phyloP scores from a whole-genome alignment of 2,797 vertebrate genomes.

The Scarus forsteni region DNA sequence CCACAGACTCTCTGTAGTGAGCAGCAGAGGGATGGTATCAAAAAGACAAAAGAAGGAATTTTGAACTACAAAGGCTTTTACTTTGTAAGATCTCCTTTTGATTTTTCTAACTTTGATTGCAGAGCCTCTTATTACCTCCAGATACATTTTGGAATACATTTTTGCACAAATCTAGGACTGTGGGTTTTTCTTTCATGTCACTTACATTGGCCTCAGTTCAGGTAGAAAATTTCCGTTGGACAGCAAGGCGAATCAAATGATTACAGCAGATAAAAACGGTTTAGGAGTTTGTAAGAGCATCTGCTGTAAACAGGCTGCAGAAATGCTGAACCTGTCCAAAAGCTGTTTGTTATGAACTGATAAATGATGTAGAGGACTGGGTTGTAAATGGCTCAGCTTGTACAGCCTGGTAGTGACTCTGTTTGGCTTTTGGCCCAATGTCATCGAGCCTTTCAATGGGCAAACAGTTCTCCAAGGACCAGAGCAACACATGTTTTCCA shows the following conservation, averaged over 20 bases:
- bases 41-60: neutral
- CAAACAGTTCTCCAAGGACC: slow-evolving; percentile 49
- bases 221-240: neutral
- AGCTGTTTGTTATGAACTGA: slow-evolving; percentile 24
- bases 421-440: slow-evolving; percentile 43
- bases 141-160: neutral
- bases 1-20: neutral
- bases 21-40: neutral
- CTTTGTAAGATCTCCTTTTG: slow-evolving; percentile 4
- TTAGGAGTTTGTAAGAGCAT: neutral
- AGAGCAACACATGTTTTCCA: slow-evolving; percentile 57
- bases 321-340: neutral
- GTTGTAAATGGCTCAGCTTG: slow-evolving; percentile 10
- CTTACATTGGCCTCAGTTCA: neutral
- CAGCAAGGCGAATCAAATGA: neutral
- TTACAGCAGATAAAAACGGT: neutral
- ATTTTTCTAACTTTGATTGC: neutral
- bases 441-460: slow-evolving; percentile 51
- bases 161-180: neutral
- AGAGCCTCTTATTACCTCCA: neutral
- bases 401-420: slow-evolving; percentile 23
- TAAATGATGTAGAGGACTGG: slow-evolving; percentile 27
- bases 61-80: neutral
- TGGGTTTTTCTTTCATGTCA: neutral
- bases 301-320: neutral